Percentiles rank a stretch among this genome's conserved stretches.
Evolutionary conservation across 2,113 vertebrate genomes (phyloP).

Genomic region (Chrysochloris asiatica): DNA sequence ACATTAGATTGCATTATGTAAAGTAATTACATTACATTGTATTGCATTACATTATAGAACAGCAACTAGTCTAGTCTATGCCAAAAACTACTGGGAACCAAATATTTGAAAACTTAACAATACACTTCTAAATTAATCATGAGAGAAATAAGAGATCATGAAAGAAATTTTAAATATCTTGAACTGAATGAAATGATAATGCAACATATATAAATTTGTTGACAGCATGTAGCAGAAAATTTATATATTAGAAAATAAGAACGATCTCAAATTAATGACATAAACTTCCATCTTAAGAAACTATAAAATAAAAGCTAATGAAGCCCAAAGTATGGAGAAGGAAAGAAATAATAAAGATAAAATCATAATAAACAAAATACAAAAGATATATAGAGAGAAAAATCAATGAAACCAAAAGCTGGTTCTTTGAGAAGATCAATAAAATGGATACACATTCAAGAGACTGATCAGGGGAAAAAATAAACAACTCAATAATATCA

Average conservation of each 20-base stretch:
- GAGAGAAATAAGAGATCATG: constrained; percentile 13
- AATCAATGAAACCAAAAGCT: constrained; percentile 35
- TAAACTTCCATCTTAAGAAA: neutral
- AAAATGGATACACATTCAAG: neutral
- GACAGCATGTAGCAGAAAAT: neutral
- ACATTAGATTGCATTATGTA: neutral
- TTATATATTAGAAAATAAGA: constrained; percentile 3
- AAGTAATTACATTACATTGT: neutral
- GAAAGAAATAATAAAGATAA: neutral
- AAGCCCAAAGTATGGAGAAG: constrained; percentile 23
- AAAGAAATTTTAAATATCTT: constrained; percentile 37
- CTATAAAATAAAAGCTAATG: constrained; percentile 4
- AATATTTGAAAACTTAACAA: constrained; percentile 21
- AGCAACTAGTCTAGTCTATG: neutral
- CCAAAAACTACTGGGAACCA: neutral
- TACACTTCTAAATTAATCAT: constrained; percentile 10
- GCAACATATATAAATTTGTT: neutral
- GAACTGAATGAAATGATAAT: neutral
- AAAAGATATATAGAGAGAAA: constrained; percentile 34
- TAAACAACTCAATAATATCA: constrained; percentile 7
- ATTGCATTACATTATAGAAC: neutral
- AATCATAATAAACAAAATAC: too few relatives aligned
- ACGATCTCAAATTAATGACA: neutral
- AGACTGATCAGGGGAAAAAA: neutral
- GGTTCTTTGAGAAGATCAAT: constrained; percentile 20